phyloP scores from a whole-genome alignment of 2,888 invertebrate genomes.

The Linnaemya tessellans region DNA sequence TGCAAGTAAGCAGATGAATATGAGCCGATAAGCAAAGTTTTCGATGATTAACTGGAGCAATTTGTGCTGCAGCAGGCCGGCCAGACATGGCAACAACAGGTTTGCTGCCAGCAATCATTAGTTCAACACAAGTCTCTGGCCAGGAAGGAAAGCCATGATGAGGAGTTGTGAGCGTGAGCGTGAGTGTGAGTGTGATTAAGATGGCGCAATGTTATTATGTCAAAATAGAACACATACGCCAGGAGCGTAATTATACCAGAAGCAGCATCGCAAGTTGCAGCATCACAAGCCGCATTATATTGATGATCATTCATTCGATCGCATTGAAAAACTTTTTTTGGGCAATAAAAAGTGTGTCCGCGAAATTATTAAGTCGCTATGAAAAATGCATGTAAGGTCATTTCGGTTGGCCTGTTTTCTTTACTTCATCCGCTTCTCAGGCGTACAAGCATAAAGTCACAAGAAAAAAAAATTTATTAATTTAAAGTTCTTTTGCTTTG shows the following conservation, averaged over 20 bases:
- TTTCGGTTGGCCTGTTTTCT: not conserved
- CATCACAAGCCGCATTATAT: not conserved
- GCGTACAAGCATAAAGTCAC: too few relatives aligned
- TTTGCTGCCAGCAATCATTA: conserved; percentile 34
- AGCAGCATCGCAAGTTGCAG: not conserved
- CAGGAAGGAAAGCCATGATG: not conserved
- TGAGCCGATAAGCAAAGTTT: not conserved
- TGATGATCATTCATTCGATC: not conserved
- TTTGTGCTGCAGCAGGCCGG: not conserved
- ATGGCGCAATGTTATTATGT: not conserved
- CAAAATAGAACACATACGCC: conserved; percentile 19
- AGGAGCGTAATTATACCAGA: conserved; percentile 1
- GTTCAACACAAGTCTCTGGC: not conserved
- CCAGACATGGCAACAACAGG: not conserved
- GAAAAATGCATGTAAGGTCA: not conserved
- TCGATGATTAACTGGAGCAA: not conserved
- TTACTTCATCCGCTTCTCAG: too few relatives aligned
- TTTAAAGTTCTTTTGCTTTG: too few relatives aligned
- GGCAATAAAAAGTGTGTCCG: not conserved
- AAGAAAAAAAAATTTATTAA: too few relatives aligned
- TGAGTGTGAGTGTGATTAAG: conserved; percentile 39
- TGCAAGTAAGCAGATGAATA: conserved; percentile 13
- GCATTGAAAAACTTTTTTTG: not conserved
- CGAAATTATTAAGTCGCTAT: not conserved
- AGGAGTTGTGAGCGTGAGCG: not conserved